Conservation (phyloP, 2,797 vertebrate genomes). For the Macropus fuliginosus region DNA sequence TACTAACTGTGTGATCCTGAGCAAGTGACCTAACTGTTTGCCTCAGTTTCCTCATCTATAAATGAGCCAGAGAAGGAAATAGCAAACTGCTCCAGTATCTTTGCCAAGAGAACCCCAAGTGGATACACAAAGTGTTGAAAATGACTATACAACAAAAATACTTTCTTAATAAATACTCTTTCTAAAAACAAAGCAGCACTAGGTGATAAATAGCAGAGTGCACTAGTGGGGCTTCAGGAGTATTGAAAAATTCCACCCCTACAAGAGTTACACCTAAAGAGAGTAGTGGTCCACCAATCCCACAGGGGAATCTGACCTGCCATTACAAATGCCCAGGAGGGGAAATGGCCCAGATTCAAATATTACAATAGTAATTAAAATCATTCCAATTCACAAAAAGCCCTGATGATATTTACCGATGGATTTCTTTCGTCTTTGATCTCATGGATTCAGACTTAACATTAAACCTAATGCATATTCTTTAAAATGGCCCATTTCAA, state of each 20-base stretch:
- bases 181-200: neutral
- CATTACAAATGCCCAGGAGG: neutral
- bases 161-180: too few relatives aligned
- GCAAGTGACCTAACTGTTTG: neutral
- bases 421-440: slow-evolving; percentile 33
- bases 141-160: neutral
- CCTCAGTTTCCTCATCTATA: neutral
- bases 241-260: neutral
- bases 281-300: neutral
- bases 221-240: neutral
- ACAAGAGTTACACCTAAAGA: neutral
- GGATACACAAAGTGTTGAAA: neutral
- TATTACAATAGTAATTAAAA: slow-evolving; percentile 15
- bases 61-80: neutral
- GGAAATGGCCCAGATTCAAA: neutral
- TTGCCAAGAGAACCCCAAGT: too few relatives aligned
- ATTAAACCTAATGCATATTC: neutral
- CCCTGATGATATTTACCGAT: slow-evolving; percentile 13
- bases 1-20: neutral
- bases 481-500: slow-evolving; percentile 1
- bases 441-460: slow-evolving; percentile 17
- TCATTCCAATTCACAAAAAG: slow-evolving; percentile 23
- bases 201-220: neutral
- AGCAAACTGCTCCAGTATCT: neutral
- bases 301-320: neutral